Percentiles rank a stretch among this genome's conserved stretches.
These are phyloP conservation scores for Cacatua alba DNA, from an alignment of 2,113 vertebrate species.

Conservation along the genomic window DNA sequence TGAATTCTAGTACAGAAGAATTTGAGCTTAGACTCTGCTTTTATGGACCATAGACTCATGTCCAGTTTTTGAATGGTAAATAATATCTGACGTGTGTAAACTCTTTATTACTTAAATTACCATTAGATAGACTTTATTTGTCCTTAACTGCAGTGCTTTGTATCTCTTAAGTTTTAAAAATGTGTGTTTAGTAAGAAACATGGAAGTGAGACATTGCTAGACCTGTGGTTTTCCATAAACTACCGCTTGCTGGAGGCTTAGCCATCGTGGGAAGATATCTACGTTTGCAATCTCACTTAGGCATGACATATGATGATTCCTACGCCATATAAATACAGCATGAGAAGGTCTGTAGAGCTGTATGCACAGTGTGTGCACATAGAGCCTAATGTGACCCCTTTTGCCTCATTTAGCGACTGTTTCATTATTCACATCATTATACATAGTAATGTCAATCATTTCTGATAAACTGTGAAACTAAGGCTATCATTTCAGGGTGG, in stretches of 20 bases:
- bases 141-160: background rate
- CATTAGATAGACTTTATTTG: background rate
- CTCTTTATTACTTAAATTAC: background rate
- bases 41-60: background rate
- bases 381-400: background rate
- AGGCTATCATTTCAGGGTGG: conserved; percentile 55
- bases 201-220: background rate
- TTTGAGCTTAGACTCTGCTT: background rate
- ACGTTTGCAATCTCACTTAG: background rate
- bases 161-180: background rate
- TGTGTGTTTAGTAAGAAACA: background rate
- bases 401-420: background rate
- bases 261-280: background rate
- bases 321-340: background rate
- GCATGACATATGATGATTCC: background rate
- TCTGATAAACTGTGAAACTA: background rate
- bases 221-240: background rate
- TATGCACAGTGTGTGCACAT: background rate
- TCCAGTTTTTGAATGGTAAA: background rate
- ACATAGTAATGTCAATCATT: rapidly evolving
- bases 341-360: background rate
- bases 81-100: background rate
- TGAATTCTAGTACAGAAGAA: background rate
- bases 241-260: background rate
- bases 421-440: background rate